Conservation (phyloP, 2,113 vertebrate species). For the Nothocercus julius region DNA sequence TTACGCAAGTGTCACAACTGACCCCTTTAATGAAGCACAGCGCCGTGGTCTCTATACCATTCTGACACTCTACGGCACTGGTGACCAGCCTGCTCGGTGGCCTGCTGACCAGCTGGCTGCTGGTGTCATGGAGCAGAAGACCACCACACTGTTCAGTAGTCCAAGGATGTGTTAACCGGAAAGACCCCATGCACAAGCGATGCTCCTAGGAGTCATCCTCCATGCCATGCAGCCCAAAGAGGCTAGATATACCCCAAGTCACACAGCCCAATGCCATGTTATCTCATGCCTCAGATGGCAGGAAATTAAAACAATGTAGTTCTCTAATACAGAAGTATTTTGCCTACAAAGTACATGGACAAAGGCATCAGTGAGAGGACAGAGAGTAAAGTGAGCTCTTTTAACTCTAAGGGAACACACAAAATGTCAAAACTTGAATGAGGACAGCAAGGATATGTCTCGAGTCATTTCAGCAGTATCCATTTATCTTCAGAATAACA, state of each 20-base stretch:
- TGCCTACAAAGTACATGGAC: neutral
- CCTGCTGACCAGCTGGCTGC: neutral
- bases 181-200: neutral
- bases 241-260: neutral
- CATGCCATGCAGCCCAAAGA: neutral
- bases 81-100: neutral
- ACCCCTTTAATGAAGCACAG: neutral
- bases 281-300: neutral
- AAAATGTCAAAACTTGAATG: neutral
- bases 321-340: neutral
- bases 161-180: neutral
- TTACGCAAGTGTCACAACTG: neutral
- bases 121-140: neutral
- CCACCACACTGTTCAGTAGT: neutral
- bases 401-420: neutral
- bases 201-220: neutral
- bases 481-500: neutral
- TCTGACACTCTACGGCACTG: neutral
- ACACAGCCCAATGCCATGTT: neutral
- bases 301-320: neutral
- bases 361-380: neutral
- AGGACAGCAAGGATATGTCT: neutral
- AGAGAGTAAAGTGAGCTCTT: neutral
- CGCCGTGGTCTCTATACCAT: neutral
- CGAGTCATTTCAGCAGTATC: neutral